Evolutionary conservation across 2,113 vertebrate genomes (phyloP).

Genomic region (Pelusios castaneus): DNA sequence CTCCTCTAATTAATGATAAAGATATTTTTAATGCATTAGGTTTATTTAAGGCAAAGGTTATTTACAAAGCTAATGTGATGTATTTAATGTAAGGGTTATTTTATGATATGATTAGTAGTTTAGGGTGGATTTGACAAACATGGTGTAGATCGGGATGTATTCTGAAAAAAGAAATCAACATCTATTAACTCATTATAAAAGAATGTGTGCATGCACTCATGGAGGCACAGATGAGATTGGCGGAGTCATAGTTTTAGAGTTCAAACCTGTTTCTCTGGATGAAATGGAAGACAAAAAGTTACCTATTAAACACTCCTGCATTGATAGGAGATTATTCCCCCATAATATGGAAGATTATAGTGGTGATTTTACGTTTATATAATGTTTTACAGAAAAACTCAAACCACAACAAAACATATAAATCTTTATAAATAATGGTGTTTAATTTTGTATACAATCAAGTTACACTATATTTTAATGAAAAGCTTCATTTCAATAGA

Average conservation of each 20-base stretch:
- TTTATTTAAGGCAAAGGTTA: not conserved
- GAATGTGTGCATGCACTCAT: not conserved
- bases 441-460: not conserved
- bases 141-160: no score
- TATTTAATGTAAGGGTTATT: not conserved
- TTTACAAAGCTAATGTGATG: no score
- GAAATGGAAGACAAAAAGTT: not conserved
- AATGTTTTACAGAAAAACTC: not conserved
- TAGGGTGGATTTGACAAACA: not conserved
- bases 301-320: not conserved
- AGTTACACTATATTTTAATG: not conserved
- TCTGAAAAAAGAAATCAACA: not conserved
- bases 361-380: not conserved
- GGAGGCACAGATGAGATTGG: no score
- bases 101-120: not conserved
- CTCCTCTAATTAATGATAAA: not conserved
- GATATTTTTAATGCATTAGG: accelerated
- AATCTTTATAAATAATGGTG: not conserved
- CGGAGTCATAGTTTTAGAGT: no score
- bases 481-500: not conserved
- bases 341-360: not conserved
- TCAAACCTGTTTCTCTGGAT: no score
- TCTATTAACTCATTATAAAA: not conserved
- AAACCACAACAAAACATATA: not conserved
- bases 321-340: not conserved